These are phyloP conservation scores for Puntigrus tetrazona DNA, from an alignment of 2,113 vertebrate species.

Conservation along the genomic window DNA sequence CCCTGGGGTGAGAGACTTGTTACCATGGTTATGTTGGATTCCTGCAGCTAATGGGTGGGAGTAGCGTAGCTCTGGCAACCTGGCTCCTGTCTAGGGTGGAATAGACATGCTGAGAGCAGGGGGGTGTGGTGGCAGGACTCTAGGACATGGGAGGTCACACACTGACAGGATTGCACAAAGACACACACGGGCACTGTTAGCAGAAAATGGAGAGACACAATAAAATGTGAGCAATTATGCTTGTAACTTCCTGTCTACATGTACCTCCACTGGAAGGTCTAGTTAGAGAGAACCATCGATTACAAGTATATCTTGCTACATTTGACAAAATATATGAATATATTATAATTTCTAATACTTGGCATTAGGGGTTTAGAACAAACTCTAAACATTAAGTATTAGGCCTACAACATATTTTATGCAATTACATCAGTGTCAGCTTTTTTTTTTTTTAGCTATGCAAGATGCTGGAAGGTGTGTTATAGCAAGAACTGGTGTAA, in stretches of 20 bases:
- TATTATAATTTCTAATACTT: too few relatives aligned
- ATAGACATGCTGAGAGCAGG: conserved; percentile 72
- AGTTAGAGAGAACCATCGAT: not conserved
- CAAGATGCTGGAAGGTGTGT: not conserved
- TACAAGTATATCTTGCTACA: not conserved
- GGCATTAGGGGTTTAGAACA: not conserved
- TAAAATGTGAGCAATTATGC: conserved; percentile 25
- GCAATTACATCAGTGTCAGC: not conserved
- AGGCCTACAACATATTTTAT: not conserved
- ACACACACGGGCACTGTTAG: not conserved
- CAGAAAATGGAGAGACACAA: conserved; percentile 10
- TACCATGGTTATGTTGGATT: conserved; percentile 97
- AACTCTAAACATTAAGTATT: not conserved
- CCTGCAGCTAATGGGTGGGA: conserved; percentile 89
- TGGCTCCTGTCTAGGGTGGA: conserved; percentile 79
- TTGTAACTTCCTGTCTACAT: not conserved
- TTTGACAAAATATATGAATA: not conserved
- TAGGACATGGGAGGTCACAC: conserved; percentile 77
- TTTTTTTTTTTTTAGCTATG: not conserved
- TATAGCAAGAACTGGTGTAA: not conserved
- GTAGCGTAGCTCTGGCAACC: conserved; percentile 82
- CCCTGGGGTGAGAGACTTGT: conserved; percentile 87
- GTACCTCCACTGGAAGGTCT: not conserved
- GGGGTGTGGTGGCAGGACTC: conserved; percentile 75
- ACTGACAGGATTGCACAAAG: conserved; percentile 58